Evolutionary conservation across 2,797 vertebrate genomes (phyloP).

Genomic region (Sus cebifrons): DNA sequence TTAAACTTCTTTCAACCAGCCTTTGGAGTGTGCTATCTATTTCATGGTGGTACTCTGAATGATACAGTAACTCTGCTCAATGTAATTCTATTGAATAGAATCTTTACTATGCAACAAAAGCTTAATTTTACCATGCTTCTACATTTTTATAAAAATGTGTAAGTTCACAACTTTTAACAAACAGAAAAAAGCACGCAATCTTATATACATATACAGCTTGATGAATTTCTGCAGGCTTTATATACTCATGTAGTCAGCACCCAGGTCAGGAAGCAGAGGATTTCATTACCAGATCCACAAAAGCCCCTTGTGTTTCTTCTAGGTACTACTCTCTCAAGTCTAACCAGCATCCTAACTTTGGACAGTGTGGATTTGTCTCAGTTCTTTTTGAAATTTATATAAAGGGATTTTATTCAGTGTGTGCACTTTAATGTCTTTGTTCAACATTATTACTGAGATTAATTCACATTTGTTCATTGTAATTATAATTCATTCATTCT

Average conservation of each 20-base stretch:
- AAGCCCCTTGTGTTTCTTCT: too few relatives aligned
- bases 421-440: not conserved
- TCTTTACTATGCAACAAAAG: not conserved
- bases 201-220: too few relatives aligned
- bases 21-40: not conserved
- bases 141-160: not conserved
- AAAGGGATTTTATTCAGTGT: not conserved
- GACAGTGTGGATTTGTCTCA: not conserved
- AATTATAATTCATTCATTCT: not conserved
- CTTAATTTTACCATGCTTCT: not conserved
- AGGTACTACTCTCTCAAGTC: not conserved
- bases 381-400: not conserved
- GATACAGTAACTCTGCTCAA: not conserved
- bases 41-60: not conserved
- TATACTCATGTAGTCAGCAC: not conserved
- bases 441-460: slow-evolving; percentile 14
- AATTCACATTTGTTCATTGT: not conserved
- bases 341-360: not conserved
- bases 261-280: not conserved
- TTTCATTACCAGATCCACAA: not conserved
- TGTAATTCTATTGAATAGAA: not conserved
- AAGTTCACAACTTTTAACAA: not conserved
- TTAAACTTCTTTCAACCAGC: not conserved
- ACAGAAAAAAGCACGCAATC: not conserved
- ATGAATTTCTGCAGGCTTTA: not conserved